Base-by-base conservation (phyloP, 2,888 invertebrate genomes). In the Oligia strigilis region DNA sequence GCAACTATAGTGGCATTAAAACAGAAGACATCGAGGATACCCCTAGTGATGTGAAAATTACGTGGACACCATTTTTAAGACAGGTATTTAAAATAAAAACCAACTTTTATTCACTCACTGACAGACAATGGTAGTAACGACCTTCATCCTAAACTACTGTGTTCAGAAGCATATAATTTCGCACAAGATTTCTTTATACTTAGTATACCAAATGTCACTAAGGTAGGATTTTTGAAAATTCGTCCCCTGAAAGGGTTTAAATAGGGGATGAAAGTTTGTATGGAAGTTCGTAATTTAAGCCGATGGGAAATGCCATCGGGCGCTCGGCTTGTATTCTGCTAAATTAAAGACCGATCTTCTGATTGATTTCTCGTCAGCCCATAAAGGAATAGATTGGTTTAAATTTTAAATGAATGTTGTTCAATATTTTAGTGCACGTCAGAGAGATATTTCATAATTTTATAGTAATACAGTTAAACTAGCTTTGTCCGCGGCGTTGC, bases 31-130 rank as follows among this genome's bases (percentile, higher is more conserved):
- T 65, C 36, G 77, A 88, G 14, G 78, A 78, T 19, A 66, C 70
- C 13, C 29, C 75, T 14, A 74, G 36, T 23, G 66, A 67, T 19
- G 74, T n/a, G 29, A 85, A 79, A 67, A 72, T 75, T 36, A 75
- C 87, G 9, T 85, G 90, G 88, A 88, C 17, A 40, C 84, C 86
- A 52, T 89, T 92, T 83, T 77, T 87, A 5, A 89, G 91, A 89
- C 91, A 92, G 84, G 91, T 91, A 79, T 55, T 52, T 40, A 58
- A 14, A 14, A 52, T 1, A 52, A 14, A 17, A 17, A 52, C 72
- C n/a, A 23, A 40, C 17, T 19, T 60, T 1, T 9, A 46, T 46
- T 73, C 14, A 46, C 5, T 46, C 1, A 23, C 19, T 29, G 5
- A n/a, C 36, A 40, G 3, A 29, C 3, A 58, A n/a, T n/a, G 62